A percentile compares a stretch with the other conserved stretches of the same genome.
Conservation (phyloP, 2,888 invertebrate species). For the Sussaba pulchella region DNA sequence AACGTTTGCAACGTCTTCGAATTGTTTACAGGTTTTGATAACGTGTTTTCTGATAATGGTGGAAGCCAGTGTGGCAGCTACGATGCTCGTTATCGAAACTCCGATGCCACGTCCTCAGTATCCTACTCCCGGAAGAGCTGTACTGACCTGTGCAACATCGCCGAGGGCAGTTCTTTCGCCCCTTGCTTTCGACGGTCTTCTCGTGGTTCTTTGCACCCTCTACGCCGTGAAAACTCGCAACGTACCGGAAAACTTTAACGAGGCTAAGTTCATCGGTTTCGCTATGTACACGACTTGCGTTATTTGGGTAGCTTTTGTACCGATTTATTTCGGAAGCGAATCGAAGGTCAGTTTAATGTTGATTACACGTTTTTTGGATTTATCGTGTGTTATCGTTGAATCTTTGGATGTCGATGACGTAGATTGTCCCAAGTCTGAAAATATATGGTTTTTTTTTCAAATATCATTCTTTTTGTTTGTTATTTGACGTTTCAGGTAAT, state of each 20-base stretch:
- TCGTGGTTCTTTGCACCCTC: conserved; percentile 90
- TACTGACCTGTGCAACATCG: conserved; percentile 88
- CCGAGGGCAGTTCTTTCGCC: conserved; percentile 87
- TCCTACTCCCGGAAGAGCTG: conserved; percentile 85
- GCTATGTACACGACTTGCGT: conserved; percentile 93
- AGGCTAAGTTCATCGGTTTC: conserved; percentile 90
- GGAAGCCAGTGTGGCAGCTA: conserved; percentile 88
- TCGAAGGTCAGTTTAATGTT: conserved; percentile 85
- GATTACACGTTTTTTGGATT: background rate
- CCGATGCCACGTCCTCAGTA: conserved; percentile 86
- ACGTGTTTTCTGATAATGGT: conserved; percentile 88
- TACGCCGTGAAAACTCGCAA: conserved; percentile 92
- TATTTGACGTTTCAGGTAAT: background rate
- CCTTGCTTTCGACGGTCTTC: conserved; percentile 89
- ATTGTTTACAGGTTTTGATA: conserved; percentile 86
- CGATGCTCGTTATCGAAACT: conserved; percentile 87
- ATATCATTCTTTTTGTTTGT: background rate
- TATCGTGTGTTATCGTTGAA: too few relatives aligned
- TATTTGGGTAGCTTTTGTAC: conserved; percentile 92
- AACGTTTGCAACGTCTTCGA: too few relatives aligned
- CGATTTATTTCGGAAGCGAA: conserved; percentile 91
- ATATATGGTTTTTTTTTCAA: background rate
- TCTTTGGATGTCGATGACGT: too few relatives aligned
- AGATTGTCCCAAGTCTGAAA: too few relatives aligned
- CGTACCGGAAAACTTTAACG: conserved; percentile 94